Percentiles rank a stretch among this genome's conserved stretches.
These are phyloP conservation scores for Tenthredo amoena DNA, from an alignment of 2,888 invertebrate species.

Conservation along the genomic window DNA sequence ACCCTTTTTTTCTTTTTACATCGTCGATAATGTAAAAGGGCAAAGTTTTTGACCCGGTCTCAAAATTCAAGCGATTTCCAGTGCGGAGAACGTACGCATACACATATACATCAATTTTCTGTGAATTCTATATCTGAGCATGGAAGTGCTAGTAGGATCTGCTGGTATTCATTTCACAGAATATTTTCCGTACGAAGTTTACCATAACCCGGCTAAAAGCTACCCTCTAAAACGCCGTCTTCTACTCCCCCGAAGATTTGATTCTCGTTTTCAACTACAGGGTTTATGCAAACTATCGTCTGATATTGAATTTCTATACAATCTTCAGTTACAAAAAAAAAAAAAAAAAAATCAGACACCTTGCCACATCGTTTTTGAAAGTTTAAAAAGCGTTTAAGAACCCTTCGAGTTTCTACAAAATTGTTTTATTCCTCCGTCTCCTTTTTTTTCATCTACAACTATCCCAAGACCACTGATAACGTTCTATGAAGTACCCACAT, in stretches of 20 bases:
- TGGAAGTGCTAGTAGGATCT: neutral
- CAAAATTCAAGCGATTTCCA: neutral
- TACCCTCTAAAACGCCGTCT: neutral
- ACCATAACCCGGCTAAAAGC: slow-evolving; percentile 6
- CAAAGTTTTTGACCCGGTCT: neutral
- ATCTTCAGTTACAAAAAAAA: neutral
- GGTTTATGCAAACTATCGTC: too few relatives aligned
- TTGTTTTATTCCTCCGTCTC: neutral
- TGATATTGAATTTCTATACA: neutral
- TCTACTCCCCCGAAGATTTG: too few relatives aligned
- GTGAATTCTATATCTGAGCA: slow-evolving; percentile 21
- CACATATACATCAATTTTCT: neutral
- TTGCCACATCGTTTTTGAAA: neutral
- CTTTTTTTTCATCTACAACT: neutral
- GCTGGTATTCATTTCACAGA: slow-evolving; percentile 14
- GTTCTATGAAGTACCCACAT: neutral
- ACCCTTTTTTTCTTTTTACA: neutral
- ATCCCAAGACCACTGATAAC: neutral
- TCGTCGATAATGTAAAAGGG: neutral
- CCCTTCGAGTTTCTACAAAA: neutral
- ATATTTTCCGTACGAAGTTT: slow-evolving; percentile 10
- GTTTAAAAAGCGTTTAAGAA: neutral
- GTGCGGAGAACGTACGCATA: neutral
- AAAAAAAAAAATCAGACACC: neutral
- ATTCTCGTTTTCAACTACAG: too few relatives aligned